A percentile compares a stretch with the other conserved stretches of the same genome.
phyloP scores from a whole-genome alignment of 1,140 invertebrate genomes.

The Meloidogyne chitwoodi region DNA sequence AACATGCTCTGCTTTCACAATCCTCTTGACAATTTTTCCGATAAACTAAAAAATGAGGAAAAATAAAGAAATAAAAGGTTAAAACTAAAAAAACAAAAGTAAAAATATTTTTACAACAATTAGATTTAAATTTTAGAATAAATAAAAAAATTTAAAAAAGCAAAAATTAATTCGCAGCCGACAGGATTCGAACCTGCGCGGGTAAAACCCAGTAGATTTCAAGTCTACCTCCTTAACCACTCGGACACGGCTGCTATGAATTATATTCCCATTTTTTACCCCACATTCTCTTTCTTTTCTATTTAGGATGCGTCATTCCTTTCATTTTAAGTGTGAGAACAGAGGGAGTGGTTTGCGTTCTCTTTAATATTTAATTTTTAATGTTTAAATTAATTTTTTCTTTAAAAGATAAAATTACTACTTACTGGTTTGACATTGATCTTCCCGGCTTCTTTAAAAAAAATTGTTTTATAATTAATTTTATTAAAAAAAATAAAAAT shows the following conservation, averaged over 20 bases:
- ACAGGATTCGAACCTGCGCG: conserved; percentile 26
- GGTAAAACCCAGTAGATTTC: conserved; percentile 20
- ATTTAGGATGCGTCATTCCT: neutral
- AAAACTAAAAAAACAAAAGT: too few relatives aligned
- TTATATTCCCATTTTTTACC: neutral
- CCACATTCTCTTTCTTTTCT: neutral
- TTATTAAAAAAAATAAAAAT: neutral
- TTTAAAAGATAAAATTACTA: too few relatives aligned
- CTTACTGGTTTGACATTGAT: conserved; percentile 33
- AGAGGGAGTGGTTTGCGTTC: too few relatives aligned
- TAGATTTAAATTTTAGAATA: too few relatives aligned
- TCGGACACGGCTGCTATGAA: neutral
- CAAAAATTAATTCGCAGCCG: conserved; percentile 16
- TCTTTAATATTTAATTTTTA: too few relatives aligned
- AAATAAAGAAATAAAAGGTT: too few relatives aligned
- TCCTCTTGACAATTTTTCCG: conserved; percentile 11
- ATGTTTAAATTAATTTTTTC: neutral
- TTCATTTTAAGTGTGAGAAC: too few relatives aligned
- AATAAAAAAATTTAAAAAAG: neutral
- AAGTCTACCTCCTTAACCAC: conserved; percentile 16
- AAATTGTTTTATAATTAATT: neutral
- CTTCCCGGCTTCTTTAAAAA: neutral
- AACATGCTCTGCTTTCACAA: conserved; percentile 35
- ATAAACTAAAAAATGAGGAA: conserved; percentile 22
- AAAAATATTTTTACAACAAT: too few relatives aligned